A percentile compares a stretch with the other conserved stretches of the same genome.
phyloP scores from a whole-genome alignment of 2,113 vertebrate species.

The Proteles cristata region DNA sequence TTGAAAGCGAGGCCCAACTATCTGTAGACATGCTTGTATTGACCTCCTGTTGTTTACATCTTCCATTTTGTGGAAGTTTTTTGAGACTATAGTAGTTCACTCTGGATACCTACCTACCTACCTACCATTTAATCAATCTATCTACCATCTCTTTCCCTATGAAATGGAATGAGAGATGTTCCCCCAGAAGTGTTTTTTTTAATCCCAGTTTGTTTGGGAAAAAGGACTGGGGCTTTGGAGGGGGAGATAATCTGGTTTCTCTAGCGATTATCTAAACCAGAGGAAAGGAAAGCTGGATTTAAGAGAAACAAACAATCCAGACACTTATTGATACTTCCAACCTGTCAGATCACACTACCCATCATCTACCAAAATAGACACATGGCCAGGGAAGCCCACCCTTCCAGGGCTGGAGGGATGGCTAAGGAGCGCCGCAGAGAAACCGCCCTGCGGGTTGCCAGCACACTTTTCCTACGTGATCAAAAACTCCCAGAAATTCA shows the following conservation, averaged over 20 bases:
- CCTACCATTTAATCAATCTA: neutral
- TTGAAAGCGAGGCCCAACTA: neutral
- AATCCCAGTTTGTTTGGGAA: conserved; percentile 27
- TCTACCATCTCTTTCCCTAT: neutral
- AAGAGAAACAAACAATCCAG: neutral
- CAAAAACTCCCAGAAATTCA: neutral
- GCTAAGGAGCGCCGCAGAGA: neutral
- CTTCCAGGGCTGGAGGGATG: neutral
- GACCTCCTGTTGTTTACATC: neutral
- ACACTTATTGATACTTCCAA: neutral
- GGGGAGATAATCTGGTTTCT: neutral
- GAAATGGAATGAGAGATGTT: neutral
- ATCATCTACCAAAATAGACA: neutral
- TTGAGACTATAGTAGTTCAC: neutral
- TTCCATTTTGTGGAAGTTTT: conserved; percentile 28
- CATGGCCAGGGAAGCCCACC: neutral
- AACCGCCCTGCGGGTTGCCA: neutral
- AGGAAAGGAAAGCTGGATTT: neutral
- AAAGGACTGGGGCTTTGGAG: neutral
- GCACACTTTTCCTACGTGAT: neutral
- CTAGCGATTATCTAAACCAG: conserved; percentile 4
- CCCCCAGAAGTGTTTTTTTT: neutral
- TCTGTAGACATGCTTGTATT: neutral
- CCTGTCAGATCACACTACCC: too few species aligned
- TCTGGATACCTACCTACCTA: neutral